phyloP scores from a whole-genome alignment of 1,140 invertebrate species.

The Drosophila varians region DNA sequence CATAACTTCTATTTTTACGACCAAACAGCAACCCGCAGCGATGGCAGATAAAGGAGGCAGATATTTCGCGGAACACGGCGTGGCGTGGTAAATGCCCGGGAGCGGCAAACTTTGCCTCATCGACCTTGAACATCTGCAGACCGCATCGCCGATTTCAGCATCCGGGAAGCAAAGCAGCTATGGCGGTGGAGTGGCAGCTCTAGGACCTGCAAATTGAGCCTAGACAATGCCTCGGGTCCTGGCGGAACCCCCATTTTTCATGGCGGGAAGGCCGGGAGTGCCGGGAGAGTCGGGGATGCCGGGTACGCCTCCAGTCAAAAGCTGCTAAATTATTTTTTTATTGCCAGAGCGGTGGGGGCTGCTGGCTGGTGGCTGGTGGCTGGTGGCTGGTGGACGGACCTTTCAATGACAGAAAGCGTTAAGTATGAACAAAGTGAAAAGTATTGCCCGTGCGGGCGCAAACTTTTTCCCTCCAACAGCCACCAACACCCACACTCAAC shows the following conservation, averaged over 20 bases:
- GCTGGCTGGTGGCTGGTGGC: neutral
- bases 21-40: constrained; percentile 21
- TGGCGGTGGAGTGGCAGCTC: neutral
- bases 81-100: neutral
- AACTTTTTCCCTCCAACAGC: constrained; percentile 66
- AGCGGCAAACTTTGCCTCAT: constrained; percentile 53
- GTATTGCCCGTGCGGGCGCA: constrained; percentile 64
- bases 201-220: neutral
- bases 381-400: neutral
- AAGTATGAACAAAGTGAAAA: constrained; percentile 78
- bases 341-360: constrained; percentile 42
- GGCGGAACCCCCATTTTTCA: constrained; percentile 45
- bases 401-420: constrained; percentile 73
- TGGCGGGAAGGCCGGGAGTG: constrained; percentile 11
- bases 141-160: constrained; percentile 7
- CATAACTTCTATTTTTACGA: constrained; percentile 57
- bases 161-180: constrained; percentile 4
- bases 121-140: constrained; percentile 52
- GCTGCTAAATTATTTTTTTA: constrained; percentile 78
- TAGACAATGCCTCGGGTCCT: constrained; percentile 11
- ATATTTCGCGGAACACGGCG: constrained; percentile 32
- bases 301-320: constrained; percentile 13
- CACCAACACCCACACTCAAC: constrained; percentile 2
- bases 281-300: neutral
- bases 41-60: constrained; percentile 49